Percentiles rank a stretch among this genome's conserved stretches.
phyloP scores from a whole-genome alignment of 1,140 invertebrate genomes.

The Papilio polyxenes region DNA sequence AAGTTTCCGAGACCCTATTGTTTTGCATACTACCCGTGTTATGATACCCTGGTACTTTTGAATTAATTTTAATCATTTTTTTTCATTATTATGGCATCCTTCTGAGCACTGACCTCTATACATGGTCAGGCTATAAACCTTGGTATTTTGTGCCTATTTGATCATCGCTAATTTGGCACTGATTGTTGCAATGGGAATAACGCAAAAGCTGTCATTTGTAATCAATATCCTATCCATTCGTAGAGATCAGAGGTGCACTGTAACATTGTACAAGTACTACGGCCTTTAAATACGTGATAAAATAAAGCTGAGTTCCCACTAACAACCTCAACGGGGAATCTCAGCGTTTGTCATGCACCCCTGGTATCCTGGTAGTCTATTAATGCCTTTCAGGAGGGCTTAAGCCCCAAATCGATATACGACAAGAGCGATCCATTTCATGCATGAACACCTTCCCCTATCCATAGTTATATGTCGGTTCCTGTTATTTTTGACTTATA shows the following conservation, averaged over 20 bases:
- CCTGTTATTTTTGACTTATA: constrained; percentile 11
- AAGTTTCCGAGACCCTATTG: constrained; percentile 34
- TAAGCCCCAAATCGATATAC: constrained; percentile 52
- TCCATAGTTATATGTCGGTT: constrained; percentile 14
- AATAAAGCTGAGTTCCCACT: constrained; percentile 24
- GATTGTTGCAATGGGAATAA: no score
- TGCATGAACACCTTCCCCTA: constrained; percentile 49
- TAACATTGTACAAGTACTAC: neutral
- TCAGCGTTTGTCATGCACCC: constrained; percentile 35
- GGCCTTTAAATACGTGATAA: neutral
- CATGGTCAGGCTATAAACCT: no score
- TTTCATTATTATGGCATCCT: no score
- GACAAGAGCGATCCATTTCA: constrained; percentile 59
- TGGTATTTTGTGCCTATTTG: no score
- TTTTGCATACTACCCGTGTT: constrained; percentile 28
- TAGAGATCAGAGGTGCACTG: no score
- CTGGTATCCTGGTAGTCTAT: constrained; percentile 46
- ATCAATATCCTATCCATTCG: no score
- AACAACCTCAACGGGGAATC: constrained; percentile 34
- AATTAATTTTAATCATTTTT: neutral
- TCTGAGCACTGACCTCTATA: no score
- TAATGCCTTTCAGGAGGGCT: constrained; percentile 55
- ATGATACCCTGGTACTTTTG: constrained; percentile 30
- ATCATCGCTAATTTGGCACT: no score
- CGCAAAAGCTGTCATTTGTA: no score